A percentile compares a stretch with the other conserved stretches of the same genome.
These are phyloP conservation scores for Reticulitermes speratus DNA, from an alignment of 1,140 invertebrate species.

Conservation along the genomic window DNA sequence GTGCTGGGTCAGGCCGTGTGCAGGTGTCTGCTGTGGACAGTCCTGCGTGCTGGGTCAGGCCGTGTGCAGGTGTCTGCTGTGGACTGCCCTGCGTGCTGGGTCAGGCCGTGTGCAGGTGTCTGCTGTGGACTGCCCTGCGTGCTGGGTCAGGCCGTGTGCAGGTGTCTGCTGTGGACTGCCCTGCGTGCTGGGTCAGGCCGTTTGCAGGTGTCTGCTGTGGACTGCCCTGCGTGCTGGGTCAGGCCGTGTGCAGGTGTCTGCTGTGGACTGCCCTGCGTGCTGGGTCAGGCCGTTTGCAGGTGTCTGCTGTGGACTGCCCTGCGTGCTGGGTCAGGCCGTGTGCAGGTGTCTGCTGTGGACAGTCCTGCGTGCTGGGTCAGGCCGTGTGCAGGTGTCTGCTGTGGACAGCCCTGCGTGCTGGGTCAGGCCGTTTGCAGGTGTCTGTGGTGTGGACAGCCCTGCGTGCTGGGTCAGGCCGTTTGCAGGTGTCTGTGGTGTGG, in stretches of 20 bases:
- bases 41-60: not conserved
- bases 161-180: not conserved
- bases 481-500: too few species aligned
- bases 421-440: too few species aligned
- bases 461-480: not conserved
- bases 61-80: not conserved
- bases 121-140: not conserved
- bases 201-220: too few species aligned
- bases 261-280: not conserved
- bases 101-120: not conserved
- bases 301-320: not conserved
- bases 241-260: not conserved
- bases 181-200: not conserved
- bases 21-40: not conserved
- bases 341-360: not conserved
- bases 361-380: not conserved
- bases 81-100: not conserved
- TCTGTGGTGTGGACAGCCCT: not conserved
- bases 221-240: not conserved
- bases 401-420: not conserved
- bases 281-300: not conserved
- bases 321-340: not conserved
- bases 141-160: not conserved
- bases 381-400: not conserved
- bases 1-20: not conserved